These are phyloP conservation scores for Sebastes diaconus DNA, from an alignment of 2,797 vertebrate species.

Conservation along the genomic window DNA sequence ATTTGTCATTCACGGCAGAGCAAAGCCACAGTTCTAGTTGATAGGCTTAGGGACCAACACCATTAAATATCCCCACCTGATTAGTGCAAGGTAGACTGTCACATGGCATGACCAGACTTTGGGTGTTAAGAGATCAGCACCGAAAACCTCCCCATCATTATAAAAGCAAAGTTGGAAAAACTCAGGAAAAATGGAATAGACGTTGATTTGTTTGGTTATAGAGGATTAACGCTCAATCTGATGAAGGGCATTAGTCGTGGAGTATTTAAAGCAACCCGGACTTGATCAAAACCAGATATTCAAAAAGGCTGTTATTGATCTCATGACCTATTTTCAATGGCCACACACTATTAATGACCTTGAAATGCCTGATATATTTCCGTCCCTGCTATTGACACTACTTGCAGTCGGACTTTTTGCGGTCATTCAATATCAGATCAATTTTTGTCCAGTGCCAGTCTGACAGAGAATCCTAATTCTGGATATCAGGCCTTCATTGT, in stretches of 20 bases:
- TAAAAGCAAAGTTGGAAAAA: slow-evolving; percentile 16
- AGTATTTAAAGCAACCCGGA: slow-evolving; percentile 1
- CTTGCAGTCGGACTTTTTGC: slow-evolving; percentile 29
- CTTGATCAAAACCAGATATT: slow-evolving; percentile 3
- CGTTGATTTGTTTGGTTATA: background rate
- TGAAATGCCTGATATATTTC: slow-evolving; percentile 19
- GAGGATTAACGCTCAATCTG: slow-evolving; percentile 12
- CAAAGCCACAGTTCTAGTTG: slow-evolving; percentile 67
- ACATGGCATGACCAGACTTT: slow-evolving; percentile 24
- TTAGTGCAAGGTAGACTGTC: slow-evolving; percentile 62
- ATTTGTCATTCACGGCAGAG: slow-evolving; percentile 43
- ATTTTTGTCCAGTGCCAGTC: slow-evolving; percentile 19
- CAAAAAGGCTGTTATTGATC: slow-evolving; percentile 35
- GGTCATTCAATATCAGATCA: slow-evolving; percentile 47
- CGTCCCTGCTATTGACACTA: slow-evolving; percentile 14
- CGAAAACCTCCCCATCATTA: slow-evolving; percentile 11
- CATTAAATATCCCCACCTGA: slow-evolving; percentile 71
- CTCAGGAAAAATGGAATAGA: background rate
- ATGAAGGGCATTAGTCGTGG: background rate
- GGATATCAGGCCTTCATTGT: background rate
- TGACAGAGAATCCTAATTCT: background rate
- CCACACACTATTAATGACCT: slow-evolving; percentile 36
- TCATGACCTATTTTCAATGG: slow-evolving; percentile 43
- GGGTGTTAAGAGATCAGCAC: slow-evolving; percentile 22
- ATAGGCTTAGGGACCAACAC: slow-evolving; percentile 72